phyloP scores from a whole-genome alignment of 2,113 vertebrate species.

The Erythrocercus mccallii region DNA sequence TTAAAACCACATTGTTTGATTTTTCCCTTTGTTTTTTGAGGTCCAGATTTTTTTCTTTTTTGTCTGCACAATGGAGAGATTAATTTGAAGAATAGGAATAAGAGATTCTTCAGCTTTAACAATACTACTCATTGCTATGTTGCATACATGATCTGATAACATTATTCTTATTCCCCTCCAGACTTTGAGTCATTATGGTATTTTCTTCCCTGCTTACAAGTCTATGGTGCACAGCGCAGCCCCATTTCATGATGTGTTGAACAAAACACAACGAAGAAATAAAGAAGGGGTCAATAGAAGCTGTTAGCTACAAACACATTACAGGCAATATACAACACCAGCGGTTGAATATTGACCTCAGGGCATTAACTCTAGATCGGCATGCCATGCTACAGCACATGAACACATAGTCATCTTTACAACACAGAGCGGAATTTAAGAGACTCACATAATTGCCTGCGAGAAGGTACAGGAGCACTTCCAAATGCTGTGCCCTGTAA shows the following conservation, averaged over 20 bases:
- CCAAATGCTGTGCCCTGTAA: conserved; percentile 82
- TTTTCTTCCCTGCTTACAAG: conserved; percentile 9
- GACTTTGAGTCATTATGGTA: conserved; percentile 66
- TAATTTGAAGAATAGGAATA: not conserved
- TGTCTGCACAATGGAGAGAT: not conserved
- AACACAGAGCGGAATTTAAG: conserved; percentile 77
- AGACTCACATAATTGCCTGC: conserved; percentile 84
- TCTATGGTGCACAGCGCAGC: not conserved
- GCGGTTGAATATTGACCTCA: conserved; percentile 74
- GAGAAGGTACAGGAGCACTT: conserved; percentile 81
- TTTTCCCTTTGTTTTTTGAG: not conserved
- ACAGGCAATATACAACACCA: conserved; percentile 75
- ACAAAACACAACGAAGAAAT: conserved; percentile 48
- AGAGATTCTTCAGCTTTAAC: not conserved
- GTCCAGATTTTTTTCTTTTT: not conserved
- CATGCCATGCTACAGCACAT: conserved; percentile 84
- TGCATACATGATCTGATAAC: not conserved
- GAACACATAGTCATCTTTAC: conserved; percentile 75
- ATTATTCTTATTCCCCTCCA: conserved; percentile 44
- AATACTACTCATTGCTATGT: not conserved
- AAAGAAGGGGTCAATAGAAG: conserved; percentile 56
- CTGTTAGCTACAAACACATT: conserved; percentile 56
- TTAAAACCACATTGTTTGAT: not conserved
- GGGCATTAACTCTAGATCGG: conserved; percentile 62
- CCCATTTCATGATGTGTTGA: conserved; percentile 36